Percentiles rank a stretch among this genome's conserved stretches.
phyloP scores from a whole-genome alignment of 2,888 invertebrate species.

The Chaetoderma sp. region DNA sequence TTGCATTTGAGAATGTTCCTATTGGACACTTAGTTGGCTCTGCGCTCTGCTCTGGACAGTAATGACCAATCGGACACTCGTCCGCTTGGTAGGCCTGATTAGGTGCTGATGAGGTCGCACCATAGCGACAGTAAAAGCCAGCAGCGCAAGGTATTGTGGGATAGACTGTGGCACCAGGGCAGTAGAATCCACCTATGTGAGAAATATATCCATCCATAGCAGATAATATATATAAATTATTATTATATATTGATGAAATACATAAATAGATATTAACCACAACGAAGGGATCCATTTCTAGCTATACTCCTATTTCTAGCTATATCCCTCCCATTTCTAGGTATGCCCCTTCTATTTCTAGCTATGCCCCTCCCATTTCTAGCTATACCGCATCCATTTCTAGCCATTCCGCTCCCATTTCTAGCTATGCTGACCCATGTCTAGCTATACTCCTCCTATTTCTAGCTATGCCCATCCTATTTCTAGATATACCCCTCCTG shows the following conservation, averaged over 20 bases:
- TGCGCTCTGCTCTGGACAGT: constrained; percentile 59
- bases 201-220: neutral
- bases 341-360: too few species aligned
- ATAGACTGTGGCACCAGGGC: constrained; percentile 54
- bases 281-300: too few species aligned
- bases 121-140: constrained; percentile 58
- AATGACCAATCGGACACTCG: constrained; percentile 63
- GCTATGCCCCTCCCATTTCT: too few species aligned
- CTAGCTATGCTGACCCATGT: too few species aligned
- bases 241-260: neutral
- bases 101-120: constrained; percentile 56
- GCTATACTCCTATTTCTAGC: too few species aligned
- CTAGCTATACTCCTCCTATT: too few species aligned
- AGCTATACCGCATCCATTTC: too few species aligned
- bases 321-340: too few species aligned
- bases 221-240: neutral
- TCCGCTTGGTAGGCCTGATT: constrained; percentile 53
- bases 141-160: constrained; percentile 52
- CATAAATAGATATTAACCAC: neutral
- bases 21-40: constrained; percentile 56
- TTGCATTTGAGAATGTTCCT: constrained; percentile 60
- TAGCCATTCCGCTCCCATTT: too few species aligned
- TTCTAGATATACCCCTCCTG: too few species aligned
- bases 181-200: constrained; percentile 55
- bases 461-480: too few species aligned